Base-by-base conservation (phyloP, 53 echinoderm and acorn worm genomes). In the Actinopyga echinites region DNA sequence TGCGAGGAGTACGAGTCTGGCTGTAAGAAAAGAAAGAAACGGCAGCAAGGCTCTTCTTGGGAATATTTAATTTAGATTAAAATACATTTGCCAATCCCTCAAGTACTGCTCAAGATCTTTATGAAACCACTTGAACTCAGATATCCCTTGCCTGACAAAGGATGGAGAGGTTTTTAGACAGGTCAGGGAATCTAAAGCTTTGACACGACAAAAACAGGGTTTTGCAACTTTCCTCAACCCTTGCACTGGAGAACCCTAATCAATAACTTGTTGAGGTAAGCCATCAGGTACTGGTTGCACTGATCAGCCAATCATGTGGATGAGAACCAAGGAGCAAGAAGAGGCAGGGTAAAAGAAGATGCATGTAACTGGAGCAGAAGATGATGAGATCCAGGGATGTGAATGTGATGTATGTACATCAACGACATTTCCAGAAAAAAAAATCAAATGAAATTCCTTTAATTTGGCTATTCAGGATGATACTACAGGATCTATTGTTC, bases 31-130 rank as follows among this genome's bases (percentile, higher is more conserved):
- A 71, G 25, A 36, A 44, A 71, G 71, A 42, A 42, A 17, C 34
- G 34, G 36, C 71, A 13, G 42, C 26, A 25, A 71, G n/a, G 23
- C 40, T 40, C 44, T 65, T 13, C 20, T 25, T 42, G 40, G 42
- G 71, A 71, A 71, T 71, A 71, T 71, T 71, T 71, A 71, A 71
- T 71, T 71, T 71, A 71, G 71, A 71, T 71, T 71, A 71, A 71
- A 71, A 71, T 71, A 71, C 71, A 71, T 71, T 71, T 71, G 71
- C 42, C 26, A 49, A 49, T 6, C 71, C 40, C 71, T 44, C 25
- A 42, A 71, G 71, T 3, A 71, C 25, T 40, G 38, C 44, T 40
- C 40, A 71, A 44, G 71, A 71, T 71, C 71, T 71, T 71, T 71
- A 71, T 71, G 38, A 71, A 71, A 71, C 71, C 71, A 71, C 71